Evolutionary conservation across 2,113 vertebrate species (phyloP), one percentile per base, ranked within the genome.

Genomic region (Microtus richardsoni): DNA sequence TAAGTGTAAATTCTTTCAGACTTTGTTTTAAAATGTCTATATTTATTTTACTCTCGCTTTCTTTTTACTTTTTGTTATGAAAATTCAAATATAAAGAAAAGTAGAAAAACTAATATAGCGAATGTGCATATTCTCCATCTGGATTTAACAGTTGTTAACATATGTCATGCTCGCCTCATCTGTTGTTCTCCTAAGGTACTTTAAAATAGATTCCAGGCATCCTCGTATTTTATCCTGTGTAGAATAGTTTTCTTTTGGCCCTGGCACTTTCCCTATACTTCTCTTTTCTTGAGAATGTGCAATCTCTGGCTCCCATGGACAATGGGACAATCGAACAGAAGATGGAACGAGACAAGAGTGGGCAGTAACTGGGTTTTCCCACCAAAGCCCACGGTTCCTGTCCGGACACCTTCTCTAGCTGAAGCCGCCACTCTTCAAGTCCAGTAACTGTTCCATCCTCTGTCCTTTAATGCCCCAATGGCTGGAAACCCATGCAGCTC

Each of bases 1-100:
- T 44, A 94, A 93, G 54, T 84, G 14, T 92, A 96, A 88, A 92
- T 93, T 95, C 64, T 93, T 87, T 93, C 87, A 93, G 94, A 88
- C 44, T 94, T 94, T 94, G 70, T 93, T 96, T 71, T n/a, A 87
- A 94, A 89, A 58, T 24, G n/a, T 95, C 75, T 95, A 71, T 87
- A 77, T 96, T 93, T 93, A 68, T 93, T 96, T 96, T 54, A 75
- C 75, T 11, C 49, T 96, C 19, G 30, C 24, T 95, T 90, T 95
- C 58, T 75, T 96, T 95, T 89, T 89, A 77, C 80, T 84, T 95
- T 91, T 95, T 93, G 52, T 82, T 89, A 82, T 80, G 62, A 95
- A 95, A 85, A 91, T 96, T 92, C 85, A 96, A 96, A 85, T 79
- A 47, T 64, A 88, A 70, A 52, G 58, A 75, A 90, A 90, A 94